Conservation (phyloP, 2,797 vertebrate species). For the Poecilia picta region DNA sequence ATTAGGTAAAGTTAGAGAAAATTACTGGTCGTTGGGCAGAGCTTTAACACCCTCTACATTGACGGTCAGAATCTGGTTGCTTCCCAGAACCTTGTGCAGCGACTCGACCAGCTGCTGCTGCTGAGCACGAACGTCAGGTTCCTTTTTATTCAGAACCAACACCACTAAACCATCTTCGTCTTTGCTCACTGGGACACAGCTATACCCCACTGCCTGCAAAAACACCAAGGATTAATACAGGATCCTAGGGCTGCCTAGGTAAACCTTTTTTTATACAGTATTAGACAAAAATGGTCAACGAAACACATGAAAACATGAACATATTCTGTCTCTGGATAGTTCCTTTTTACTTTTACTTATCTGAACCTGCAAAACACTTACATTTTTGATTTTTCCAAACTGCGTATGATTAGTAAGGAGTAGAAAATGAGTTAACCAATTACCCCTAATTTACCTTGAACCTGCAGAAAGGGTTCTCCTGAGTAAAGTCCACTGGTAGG, state of each 20-base stretch:
- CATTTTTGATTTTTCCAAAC: neutral
- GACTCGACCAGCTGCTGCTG: conserved; percentile 96
- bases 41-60: conserved; percentile 95
- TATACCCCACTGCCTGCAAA: conserved; percentile 92
- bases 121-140: conserved; percentile 89
- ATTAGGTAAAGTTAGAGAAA: conserved; percentile 20
- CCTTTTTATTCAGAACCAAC: conserved; percentile 91
- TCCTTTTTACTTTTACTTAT: neutral
- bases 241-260: neutral
- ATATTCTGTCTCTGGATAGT: too few relatives aligned
- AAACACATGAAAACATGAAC: too few relatives aligned
- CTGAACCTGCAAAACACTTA: neutral
- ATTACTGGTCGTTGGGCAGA: conserved; percentile 93
- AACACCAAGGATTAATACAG: conserved; percentile 3
- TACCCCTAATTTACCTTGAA: conserved; percentile 87
- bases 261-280: neutral
- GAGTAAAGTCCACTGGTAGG: conserved; percentile 92
- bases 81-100: conserved; percentile 91
- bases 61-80: conserved; percentile 89
- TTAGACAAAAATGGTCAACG: too few relatives aligned
- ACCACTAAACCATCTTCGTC: conserved; percentile 95
- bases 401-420: neutral
- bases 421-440: neutral
- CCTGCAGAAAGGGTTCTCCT: conserved; percentile 96
- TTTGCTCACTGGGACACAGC: conserved; percentile 91